Percentiles rank a stretch among this genome's conserved stretches.
These are phyloP conservation scores for Rhagologus leucostigma DNA, from an alignment of 2,113 vertebrate genomes.

Conservation along the genomic window DNA sequence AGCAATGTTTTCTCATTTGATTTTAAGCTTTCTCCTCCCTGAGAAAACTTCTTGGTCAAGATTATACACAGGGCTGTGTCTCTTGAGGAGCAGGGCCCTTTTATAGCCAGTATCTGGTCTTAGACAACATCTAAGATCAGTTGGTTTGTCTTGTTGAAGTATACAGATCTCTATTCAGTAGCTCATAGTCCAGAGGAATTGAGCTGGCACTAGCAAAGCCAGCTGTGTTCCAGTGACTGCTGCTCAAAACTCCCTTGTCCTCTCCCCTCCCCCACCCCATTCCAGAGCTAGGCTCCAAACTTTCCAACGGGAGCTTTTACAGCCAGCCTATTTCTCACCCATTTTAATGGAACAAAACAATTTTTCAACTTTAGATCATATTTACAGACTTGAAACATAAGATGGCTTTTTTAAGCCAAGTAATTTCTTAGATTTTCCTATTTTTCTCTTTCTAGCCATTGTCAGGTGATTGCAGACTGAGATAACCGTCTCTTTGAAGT, in stretches of 20 bases:
- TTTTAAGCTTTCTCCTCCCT: neutral
- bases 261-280: neutral
- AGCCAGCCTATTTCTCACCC: conserved; percentile 42
- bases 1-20: neutral
- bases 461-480: conserved; percentile 71
- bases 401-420: conserved; percentile 62
- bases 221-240: neutral
- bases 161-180: neutral
- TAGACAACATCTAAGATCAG: neutral
- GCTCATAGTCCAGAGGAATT: neutral
- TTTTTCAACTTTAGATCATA: conserved; percentile 57
- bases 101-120: neutral
- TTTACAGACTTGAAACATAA: conserved; percentile 65
- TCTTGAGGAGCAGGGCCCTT: neutral
- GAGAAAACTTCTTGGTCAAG: neutral
- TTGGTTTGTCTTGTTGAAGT: neutral
- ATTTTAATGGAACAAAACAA: conserved; percentile 61
- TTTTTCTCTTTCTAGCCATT: conserved; percentile 66
- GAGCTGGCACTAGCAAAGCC: neutral
- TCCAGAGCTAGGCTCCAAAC: neutral
- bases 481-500: conserved; percentile 69
- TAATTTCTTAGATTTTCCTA: conserved; percentile 63
- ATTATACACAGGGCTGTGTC: neutral
- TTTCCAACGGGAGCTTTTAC: neutral
- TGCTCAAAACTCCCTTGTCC: neutral